Evolutionary conservation across 2,888 invertebrate species (phyloP).

Genomic region (Sericinus montela): DNA sequence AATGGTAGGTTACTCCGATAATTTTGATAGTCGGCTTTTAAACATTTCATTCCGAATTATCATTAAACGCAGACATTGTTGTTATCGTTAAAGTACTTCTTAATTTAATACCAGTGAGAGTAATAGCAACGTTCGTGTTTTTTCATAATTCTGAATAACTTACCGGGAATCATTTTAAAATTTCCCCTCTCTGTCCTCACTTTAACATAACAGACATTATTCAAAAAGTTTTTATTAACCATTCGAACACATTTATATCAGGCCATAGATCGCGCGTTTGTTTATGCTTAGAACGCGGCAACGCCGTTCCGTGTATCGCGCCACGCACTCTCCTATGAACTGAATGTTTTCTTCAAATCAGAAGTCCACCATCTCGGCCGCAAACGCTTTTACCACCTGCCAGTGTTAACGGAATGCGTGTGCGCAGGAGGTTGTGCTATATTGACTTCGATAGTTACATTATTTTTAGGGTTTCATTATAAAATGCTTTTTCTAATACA

Average conservation of each 20-base stretch:
- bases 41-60: too few species aligned
- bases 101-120: constrained; percentile 9
- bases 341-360: constrained; percentile 49
- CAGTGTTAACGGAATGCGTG: constrained; percentile 39
- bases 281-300: constrained; percentile 32
- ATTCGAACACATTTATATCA: constrained; percentile 32
- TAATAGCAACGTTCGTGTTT: constrained; percentile 10
- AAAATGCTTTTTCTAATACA: too few species aligned
- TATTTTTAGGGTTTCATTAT: too few species aligned
- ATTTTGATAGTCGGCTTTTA: too few species aligned
- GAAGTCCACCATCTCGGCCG: constrained; percentile 15
- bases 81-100: too few species aligned
- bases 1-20: too few species aligned
- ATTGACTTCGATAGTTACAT: not conserved
- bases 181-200: not conserved
- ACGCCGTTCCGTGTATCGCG: constrained; percentile 39
- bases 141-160: not conserved
- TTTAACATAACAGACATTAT: constrained; percentile 11
- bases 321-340: constrained; percentile 55
- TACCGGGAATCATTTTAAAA: constrained; percentile 2
- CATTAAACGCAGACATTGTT: too few species aligned
- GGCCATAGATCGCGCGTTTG: constrained; percentile 35
- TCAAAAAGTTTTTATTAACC: constrained; percentile 27
- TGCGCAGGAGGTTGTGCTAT: constrained; percentile 21
- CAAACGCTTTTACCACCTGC: constrained; percentile 16